Evolutionary conservation across 2,797 vertebrate species (phyloP), one percentile per base, ranked within the genome.

Genomic region (Diplodus sargus): DNA sequence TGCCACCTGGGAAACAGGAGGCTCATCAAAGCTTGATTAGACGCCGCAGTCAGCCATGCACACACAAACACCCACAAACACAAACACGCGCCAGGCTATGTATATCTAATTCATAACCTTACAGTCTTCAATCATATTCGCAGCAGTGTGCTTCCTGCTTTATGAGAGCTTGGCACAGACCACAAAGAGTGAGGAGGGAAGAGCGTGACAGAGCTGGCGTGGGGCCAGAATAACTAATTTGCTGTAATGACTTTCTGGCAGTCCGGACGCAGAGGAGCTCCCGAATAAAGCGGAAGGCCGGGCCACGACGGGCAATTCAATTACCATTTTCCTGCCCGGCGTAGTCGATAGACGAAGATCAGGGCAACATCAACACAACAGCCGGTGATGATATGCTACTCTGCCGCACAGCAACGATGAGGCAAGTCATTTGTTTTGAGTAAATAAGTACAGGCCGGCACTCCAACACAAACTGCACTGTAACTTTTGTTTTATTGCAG

Each of bases 161-260:
- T 85, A 89, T 87, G 83, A 85, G 73, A 56, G 61, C 78, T 76
- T 84, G 89, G 85, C 78, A 84, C 43, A 13, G 51, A 76, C 49
- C 68, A 81, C 90, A 83, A 81, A 85, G 71, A 76, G 68, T 12
- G 78, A 82, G 74, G 39, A 74, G 47, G 76, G 61, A 82, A 78
- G 78, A 79, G 83, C 1, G 56, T 74, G 77, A 87, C 72, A 10
- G 81, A 14, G 56, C 15, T 92, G 92, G 93, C 84, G 12, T 7
- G 3, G 39, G 10, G 89, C 92, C 94, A 94, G 85, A 90, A 87
- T 87, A 90, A 91, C 90, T 93, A 79, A 94, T 95, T 92, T 91
- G 91, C 86, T 85, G 78, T 92, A 94, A 95, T 94, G 90, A 95
- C 93, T 92, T 93, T 88, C 89, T 86, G 89, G 91, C 91, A 84